Conservation (phyloP, 2,797 vertebrate species). For the Miichthys miiuy region DNA sequence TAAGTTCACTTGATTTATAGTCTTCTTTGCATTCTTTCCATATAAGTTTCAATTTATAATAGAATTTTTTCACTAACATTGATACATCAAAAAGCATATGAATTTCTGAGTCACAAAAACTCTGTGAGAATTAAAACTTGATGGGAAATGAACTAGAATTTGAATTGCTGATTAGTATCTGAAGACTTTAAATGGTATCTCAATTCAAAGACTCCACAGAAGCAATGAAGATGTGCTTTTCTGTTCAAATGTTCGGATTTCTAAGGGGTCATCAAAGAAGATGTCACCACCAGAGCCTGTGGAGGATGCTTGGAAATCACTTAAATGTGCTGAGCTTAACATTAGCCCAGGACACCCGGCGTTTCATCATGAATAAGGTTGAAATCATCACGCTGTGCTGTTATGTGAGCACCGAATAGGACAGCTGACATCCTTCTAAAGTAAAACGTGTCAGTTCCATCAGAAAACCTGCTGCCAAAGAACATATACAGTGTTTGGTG, state of each 20-base stretch:
- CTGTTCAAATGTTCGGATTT: constrained; percentile 33
- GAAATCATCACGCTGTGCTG: constrained; percentile 32
- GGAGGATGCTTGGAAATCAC: constrained; percentile 49
- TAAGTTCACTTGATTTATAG: constrained; percentile 10
- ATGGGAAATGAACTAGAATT: constrained; percentile 36
- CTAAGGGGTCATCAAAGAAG: constrained; percentile 28
- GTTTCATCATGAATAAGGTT: constrained; percentile 42
- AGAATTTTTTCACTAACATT: background rate
- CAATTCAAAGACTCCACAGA: constrained; percentile 30
- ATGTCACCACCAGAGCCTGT: constrained; percentile 37
- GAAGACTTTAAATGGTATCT: constrained; percentile 32
- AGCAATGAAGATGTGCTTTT: constrained; percentile 27
- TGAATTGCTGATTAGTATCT: constrained; percentile 56
- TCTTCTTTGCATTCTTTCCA: constrained; percentile 10
- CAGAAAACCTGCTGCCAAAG: constrained; percentile 22
- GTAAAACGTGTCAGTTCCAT: constrained; percentile 24
- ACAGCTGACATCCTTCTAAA: constrained; percentile 44
- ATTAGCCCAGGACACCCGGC: constrained; percentile 12
- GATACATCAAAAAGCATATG: constrained; percentile 29
- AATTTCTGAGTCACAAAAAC: constrained; percentile 2
- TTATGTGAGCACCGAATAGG: constrained; percentile 33
- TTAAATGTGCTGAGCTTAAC: constrained; percentile 33
- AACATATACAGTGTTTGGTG: constrained; percentile 14
- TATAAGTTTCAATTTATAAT: constrained; percentile 21
- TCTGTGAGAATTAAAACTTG: constrained; percentile 17